phyloP scores from a whole-genome alignment of 2,888 invertebrate species.

The Carterocephalus palaemon region DNA sequence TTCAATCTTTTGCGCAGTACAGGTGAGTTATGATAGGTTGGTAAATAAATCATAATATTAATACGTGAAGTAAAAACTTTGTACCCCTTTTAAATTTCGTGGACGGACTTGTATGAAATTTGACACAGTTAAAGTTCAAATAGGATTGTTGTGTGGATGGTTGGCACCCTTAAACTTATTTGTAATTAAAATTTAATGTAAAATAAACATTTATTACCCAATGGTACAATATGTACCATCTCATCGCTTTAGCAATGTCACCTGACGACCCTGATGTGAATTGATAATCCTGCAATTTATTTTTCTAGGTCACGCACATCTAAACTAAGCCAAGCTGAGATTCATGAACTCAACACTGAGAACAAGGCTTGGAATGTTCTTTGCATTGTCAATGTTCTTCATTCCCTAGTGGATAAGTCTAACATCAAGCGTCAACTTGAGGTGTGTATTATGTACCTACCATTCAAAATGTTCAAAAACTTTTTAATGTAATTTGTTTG shows the following conservation, averaged over 20 bases:
- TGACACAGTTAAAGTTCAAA: no score
- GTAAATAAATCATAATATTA: no score
- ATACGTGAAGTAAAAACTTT: no score
- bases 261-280: no score
- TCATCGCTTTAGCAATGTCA: background rate
- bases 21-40: constrained; percentile 79
- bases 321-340: constrained; percentile 89
- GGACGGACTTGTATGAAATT: no score
- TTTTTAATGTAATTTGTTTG: no score
- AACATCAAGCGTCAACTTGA: constrained; percentile 98
- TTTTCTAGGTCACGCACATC: constrained; percentile 77
- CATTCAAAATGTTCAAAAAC: no score
- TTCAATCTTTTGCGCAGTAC: constrained; percentile 94
- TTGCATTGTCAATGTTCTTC: constrained; percentile 97
- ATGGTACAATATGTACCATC: no score
- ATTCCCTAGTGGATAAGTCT: constrained; percentile 98
- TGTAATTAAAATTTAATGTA: background rate
- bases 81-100: no score
- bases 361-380: constrained; percentile 98
- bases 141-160: no score
- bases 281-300: background rate
- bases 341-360: constrained; percentile 86
- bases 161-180: no score
- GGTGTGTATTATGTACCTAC: constrained; percentile 83
- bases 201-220: no score